Base-by-base conservation (phyloP, 2,113 vertebrate genomes). In the Otolemur garnettii region DNA sequence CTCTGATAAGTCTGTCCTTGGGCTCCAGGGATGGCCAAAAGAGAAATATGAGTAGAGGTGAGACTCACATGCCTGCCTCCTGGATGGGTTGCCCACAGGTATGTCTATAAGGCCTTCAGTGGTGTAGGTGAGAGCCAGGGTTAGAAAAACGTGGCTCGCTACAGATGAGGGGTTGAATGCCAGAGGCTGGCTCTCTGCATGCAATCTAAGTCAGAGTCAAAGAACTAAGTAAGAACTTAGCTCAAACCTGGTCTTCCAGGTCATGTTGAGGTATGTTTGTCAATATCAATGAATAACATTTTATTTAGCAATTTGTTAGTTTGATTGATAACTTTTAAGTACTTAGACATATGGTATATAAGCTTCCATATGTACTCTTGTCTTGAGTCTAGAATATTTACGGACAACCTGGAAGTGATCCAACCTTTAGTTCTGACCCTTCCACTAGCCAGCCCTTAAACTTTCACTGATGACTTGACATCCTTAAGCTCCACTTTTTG, bases 281-380 rank as follows among this genome's bases (percentile, higher is more conserved):
- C 68, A 66, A 50, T 72, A n/a, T 50, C 45, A 50, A 50, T 50
- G 10, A 50, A 50, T 50, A 50, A 24, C 33, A 35, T 80, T 94
- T 82, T 64, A 89, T 77, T 91, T 66, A 88, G 91, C 22, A 62
- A 18, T 78, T 82, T 80, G 1, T 78, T 80, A 86, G 13, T 75
- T 69, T 64, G 33, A 28, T 88, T 57, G 77, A 60, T 68, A 89
- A 86, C 14, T n/a, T 93, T 81, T 81, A 88, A 35, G 11, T 74
- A n/a, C 77, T 42, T 85, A 55, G 68, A 24, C 22, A 87, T n/a
- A 45, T 55, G 28, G 50, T 66, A 68, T 68, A 15, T 64, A 9
- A 86, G 26, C 4, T 88, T 78, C 62, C 57, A 69, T 35, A 13
- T 33, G 21, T 42, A 59, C 5, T 69, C 28, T 83, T 87, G 60